Base-by-base conservation (phyloP, 1,140 invertebrate genomes). In the Pseudachorutes palmiensis region DNA sequence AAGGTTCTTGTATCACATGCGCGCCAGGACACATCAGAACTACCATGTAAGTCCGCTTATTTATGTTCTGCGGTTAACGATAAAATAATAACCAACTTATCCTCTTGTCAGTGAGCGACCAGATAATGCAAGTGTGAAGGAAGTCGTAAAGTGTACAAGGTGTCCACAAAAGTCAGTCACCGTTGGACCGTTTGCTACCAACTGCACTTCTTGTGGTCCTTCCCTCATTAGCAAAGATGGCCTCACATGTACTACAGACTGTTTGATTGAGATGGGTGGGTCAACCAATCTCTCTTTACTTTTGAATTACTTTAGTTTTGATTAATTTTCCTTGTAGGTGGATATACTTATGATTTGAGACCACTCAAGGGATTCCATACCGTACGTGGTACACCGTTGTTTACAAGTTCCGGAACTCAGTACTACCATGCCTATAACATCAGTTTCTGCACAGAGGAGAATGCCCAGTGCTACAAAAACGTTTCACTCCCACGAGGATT, bases 381-480 rank as follows among this genome's bases (percentile, higher is more conserved):
- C 65, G 76, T 83, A 45, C 75, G 76, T 49, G 81, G 81, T 14
- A 79, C 76, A 68, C 75, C 75, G 28, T 69, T 83, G 28, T 85
- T 85, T 73, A 83, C 83, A 5, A 79, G 81, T 2, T 82, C 80
- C 70, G 84, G 84, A 16, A 83, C 80, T 22, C 78, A 82, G 67
- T 85, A 84, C 72, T 83, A 77, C 71, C 84, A 85, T 74, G 74
- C 81, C 26, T 86, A 84, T 72, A 84, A 85, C 71, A 77, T 85
- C n/a, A 80, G 79, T 63, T 75, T 85, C 9, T 85, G 84, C 77
- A 80, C 79, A 16, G 70, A 75, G 33, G 69, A 73, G 16, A 70
- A 75, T 59, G 80, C 78, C 22, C 73, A 74, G 12, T 83, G 82
- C 74, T 62, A 69, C 48, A 74, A 74, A 62, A 66, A 66, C 66